Evolutionary conservation across 2,888 invertebrate genomes (phyloP).

Genomic region (Choristoneura rosaceana): DNA sequence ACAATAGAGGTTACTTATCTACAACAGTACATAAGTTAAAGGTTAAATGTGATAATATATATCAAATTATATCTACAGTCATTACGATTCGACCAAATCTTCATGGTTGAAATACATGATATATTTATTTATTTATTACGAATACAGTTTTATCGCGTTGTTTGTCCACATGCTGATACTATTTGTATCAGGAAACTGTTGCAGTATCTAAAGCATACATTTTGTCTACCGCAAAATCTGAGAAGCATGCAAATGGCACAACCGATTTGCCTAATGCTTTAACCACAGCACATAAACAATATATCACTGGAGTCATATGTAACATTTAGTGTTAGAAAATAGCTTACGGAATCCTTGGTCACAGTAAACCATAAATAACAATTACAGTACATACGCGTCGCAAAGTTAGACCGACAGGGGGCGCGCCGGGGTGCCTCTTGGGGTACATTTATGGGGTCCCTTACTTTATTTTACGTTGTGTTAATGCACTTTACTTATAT

Average conservation of each 20-base stretch:
- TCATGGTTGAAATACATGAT: not conserved
- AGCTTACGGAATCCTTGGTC: conserved; percentile 34
- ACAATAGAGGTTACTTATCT: no score
- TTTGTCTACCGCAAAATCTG: conserved; percentile 40
- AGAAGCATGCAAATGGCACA: conserved; percentile 42
- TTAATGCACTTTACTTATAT: conserved; percentile 68
- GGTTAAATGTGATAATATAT: no score
- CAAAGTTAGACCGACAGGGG: conserved; percentile 46
- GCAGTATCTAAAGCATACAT: conserved; percentile 11
- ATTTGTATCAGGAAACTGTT: not conserved
- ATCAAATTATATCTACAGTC: not conserved
- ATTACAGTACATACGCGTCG: conserved; percentile 46
- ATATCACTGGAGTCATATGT: conserved; percentile 23
- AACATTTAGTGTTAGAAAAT: conserved; percentile 31
- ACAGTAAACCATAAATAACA: conserved; percentile 49
- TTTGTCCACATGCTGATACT: not conserved
- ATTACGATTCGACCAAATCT: not conserved
- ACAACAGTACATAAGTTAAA: no score
- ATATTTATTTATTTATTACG: no score
- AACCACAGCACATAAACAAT: conserved; percentile 46
- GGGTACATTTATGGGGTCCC: conserved; percentile 62
- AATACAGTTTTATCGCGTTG: not conserved
- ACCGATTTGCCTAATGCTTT: conserved; percentile 50
- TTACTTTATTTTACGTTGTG: conserved; percentile 56
- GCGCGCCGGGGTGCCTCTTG: conserved; percentile 50